Evolutionary conservation across 2,888 invertebrate species (phyloP), one percentile per base, ranked within the genome.

Genomic region (Rugalucina vietnamica): DNA sequence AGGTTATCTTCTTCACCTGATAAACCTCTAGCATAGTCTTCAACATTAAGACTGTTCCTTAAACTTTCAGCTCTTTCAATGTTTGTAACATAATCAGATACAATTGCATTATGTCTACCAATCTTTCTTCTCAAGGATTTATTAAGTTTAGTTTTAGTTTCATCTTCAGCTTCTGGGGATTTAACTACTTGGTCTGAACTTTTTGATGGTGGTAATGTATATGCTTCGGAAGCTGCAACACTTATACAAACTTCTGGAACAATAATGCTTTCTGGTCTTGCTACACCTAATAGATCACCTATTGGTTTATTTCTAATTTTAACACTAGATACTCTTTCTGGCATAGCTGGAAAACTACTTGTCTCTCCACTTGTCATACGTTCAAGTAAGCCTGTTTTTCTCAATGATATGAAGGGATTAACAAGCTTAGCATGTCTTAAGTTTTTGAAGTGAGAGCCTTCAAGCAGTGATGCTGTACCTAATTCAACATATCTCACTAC

Each of bases 401-500:
- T 8, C 14, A n/a, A 3, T 65, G 32, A 10, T 18, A 65, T 34
- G 21, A 34, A 34, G 1, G 85, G 87, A 37, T 83, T 87, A 27
- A 87, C 85, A 39, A 81, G 50, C 57, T 83, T 85, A 12, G 87
- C 87, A 74, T 83, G 83, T n/a, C 81, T 54, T 32, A 87, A 65
- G 50, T 87, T 72, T 57, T 83, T 76, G 37, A 83, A 85, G 73
- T 87, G 87, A n/a, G 87, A 87, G 8, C 83, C 83, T n/a, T 77
- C 76, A 71, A 85, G 81, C 14, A 87, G 71, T 27, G 39, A 72
- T n/a, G 87, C 87, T 27, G 18, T 36, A 4, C 87, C 87, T 34
- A 87, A 29, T 12, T 72, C 32, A 34, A 65, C 65, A 65, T 34
- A 34, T 65, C 34, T 10, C 21, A 65, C 34, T n/a, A 34, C 65